These are phyloP conservation scores for Anagyrus pseudococci DNA, from an alignment of 2,888 invertebrate genomes.

Conservation along the genomic window DNA sequence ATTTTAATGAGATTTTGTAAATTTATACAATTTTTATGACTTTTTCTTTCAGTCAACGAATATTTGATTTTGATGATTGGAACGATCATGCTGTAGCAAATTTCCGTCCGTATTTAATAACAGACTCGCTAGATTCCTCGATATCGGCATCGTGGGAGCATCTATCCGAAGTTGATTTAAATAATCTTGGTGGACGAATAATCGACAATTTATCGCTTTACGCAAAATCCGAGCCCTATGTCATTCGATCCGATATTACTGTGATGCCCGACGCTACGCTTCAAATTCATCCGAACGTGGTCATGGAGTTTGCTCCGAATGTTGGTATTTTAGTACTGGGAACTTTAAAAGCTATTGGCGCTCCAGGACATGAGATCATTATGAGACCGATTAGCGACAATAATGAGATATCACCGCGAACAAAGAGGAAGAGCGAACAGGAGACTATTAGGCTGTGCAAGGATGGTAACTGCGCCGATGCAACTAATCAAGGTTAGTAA, in stretches of 20 bases:
- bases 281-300: constrained; percentile 86
- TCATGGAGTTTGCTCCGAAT: constrained; percentile 93
- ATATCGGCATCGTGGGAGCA: constrained; percentile 72
- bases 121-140: constrained; percentile 78
- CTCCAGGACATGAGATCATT: constrained; percentile 75
- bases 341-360: constrained; percentile 83
- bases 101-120: constrained; percentile 86
- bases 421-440: constrained; percentile 33
- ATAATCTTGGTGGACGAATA: constrained; percentile 80
- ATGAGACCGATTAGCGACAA: constrained; percentile 70
- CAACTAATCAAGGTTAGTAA: constrained; percentile 64
- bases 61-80: constrained; percentile 99
- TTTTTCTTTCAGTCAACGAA: constrained; percentile 70
- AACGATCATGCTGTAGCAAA: constrained; percentile 95
- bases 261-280: constrained; percentile 93
- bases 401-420: constrained; percentile 42
- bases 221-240: constrained; percentile 74
- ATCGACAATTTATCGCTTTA: constrained; percentile 72
- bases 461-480: constrained; percentile 71
- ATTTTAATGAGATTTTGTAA: neutral
- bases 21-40: neutral
- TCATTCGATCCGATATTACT: constrained; percentile 88
- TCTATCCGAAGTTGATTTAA: constrained; percentile 66
- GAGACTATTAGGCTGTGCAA: constrained; percentile 82
- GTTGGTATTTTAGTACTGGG: constrained; percentile 96